Evolutionary conservation across 2,888 invertebrate genomes (phyloP).

Genomic region (Dromius quadrimaculatus): DNA sequence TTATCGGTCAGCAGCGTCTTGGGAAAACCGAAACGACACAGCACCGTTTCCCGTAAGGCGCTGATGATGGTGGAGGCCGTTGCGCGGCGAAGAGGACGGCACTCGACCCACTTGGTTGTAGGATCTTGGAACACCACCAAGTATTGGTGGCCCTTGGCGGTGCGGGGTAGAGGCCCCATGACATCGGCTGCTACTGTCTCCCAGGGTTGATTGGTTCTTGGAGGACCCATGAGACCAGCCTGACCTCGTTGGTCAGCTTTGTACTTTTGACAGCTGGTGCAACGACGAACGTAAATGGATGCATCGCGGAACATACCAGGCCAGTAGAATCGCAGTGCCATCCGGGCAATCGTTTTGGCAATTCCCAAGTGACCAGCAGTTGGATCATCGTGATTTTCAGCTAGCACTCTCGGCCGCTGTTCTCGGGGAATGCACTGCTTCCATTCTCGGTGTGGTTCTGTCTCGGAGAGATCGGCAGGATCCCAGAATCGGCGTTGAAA

Average conservation of each 20-base stretch:
- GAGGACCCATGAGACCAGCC: slow-evolving; percentile 54
- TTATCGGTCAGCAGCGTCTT: slow-evolving; percentile 56
- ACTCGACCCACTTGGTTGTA: too few species aligned
- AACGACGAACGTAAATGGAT: slow-evolving; percentile 53
- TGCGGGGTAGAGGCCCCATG: too few species aligned
- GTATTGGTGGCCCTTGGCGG: slow-evolving; percentile 31
- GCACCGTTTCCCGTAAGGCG: slow-evolving; percentile 48
- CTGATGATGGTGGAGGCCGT: too few species aligned
- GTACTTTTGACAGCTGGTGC: slow-evolving; percentile 56
- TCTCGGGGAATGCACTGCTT: not conserved
- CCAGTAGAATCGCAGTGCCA: slow-evolving; percentile 54
- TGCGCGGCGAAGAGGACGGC: too few species aligned
- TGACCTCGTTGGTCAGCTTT: slow-evolving; percentile 53
- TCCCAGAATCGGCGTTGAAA: slow-evolving; percentile 31
- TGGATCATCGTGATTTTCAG: slow-evolving; percentile 49
- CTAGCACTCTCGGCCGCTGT: slow-evolving; percentile 40
- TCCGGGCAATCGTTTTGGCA: slow-evolving; percentile 51
- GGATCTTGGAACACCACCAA: slow-evolving; percentile 53
- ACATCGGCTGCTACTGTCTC: slow-evolving; percentile 15
- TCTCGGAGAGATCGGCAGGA: slow-evolving; percentile 8
- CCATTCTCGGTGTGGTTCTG: slow-evolving; percentile 20
- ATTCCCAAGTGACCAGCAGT: slow-evolving; percentile 53
- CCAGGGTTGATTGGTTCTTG: slow-evolving; percentile 21
- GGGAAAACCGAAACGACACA: slow-evolving; percentile 56
- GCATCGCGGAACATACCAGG: slow-evolving; percentile 52